phyloP scores from a whole-genome alignment of 2,888 invertebrate genomes.

The Abscondita cerata region DNA sequence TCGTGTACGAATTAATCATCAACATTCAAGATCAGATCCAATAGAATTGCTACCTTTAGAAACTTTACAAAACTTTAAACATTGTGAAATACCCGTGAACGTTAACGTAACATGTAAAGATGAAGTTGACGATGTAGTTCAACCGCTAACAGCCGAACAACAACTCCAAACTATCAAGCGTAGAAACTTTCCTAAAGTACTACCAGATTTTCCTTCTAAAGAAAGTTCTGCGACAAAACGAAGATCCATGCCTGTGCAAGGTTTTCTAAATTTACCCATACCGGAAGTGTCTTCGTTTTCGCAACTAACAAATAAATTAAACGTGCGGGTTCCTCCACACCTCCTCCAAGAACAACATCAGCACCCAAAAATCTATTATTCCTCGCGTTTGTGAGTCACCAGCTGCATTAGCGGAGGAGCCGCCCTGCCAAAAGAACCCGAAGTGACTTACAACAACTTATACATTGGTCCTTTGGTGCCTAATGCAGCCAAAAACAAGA shows the following conservation, averaged over 20 bases:
- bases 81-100: constrained; percentile 61
- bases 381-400: constrained; percentile 56
- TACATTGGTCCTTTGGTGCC: constrained; percentile 65
- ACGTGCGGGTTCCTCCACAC: constrained; percentile 67
- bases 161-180: constrained; percentile 76
- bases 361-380: constrained; percentile 62
- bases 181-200: constrained; percentile 83
- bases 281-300: constrained; percentile 45
- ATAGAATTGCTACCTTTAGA: constrained; percentile 51
- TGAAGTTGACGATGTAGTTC: constrained; percentile 57
- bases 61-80: constrained; percentile 50
- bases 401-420: constrained; percentile 61
- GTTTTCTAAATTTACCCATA: constrained; percentile 50
- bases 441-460: constrained; percentile 62
- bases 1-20: constrained; percentile 64
- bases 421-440: constrained; percentile 59
- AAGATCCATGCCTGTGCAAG: constrained; percentile 69
- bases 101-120: constrained; percentile 80
- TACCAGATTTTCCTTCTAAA: constrained; percentile 71
- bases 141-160: constrained; percentile 70
- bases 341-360: constrained; percentile 74
- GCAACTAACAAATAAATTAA: constrained; percentile 47
- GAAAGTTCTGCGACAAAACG: constrained; percentile 60
- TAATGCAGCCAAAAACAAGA: constrained; percentile 47
- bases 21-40: constrained; percentile 74